Conservation (phyloP, 1,140 invertebrate species). For the Drosophila miranda region DNA sequence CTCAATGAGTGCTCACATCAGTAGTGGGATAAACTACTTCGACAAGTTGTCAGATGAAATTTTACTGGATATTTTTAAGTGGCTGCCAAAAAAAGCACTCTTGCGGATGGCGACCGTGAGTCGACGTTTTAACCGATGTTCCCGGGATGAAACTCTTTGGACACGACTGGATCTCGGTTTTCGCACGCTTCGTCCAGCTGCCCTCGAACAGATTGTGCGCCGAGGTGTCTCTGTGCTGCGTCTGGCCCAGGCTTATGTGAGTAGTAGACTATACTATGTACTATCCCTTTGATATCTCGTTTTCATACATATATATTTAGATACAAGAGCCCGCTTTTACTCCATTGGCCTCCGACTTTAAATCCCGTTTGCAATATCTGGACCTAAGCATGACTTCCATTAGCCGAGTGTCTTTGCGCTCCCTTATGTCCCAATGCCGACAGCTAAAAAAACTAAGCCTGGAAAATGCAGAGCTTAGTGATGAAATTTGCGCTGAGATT, state of each 20-base stretch:
- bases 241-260: constrained; percentile 89
- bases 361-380: constrained; percentile 87
- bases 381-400: constrained; percentile 92
- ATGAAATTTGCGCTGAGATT: constrained; percentile 86
- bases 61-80: constrained; percentile 91
- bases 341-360: constrained; percentile 39
- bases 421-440: constrained; percentile 87
- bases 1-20: constrained; percentile 52
- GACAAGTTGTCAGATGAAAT: constrained; percentile 91
- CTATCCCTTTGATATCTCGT: too few species aligned
- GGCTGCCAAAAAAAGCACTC: constrained; percentile 90
- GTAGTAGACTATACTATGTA: neutral
- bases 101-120: constrained; percentile 88
- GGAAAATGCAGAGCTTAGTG: constrained; percentile 88
- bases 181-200: constrained; percentile 86
- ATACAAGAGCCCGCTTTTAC: constrained; percentile 84
- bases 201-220: constrained; percentile 87
- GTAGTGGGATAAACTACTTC: constrained; percentile 83
- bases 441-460: constrained; percentile 91
- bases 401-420: constrained; percentile 84
- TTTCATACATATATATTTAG: constrained; percentile 29
- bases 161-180: constrained; percentile 90
- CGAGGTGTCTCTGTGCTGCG: constrained; percentile 89
- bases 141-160: constrained; percentile 93
- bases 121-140: constrained; percentile 87